Evolutionary conservation across 2,797 vertebrate genomes (phyloP).

Genomic region (Syndactyla subalaris): DNA sequence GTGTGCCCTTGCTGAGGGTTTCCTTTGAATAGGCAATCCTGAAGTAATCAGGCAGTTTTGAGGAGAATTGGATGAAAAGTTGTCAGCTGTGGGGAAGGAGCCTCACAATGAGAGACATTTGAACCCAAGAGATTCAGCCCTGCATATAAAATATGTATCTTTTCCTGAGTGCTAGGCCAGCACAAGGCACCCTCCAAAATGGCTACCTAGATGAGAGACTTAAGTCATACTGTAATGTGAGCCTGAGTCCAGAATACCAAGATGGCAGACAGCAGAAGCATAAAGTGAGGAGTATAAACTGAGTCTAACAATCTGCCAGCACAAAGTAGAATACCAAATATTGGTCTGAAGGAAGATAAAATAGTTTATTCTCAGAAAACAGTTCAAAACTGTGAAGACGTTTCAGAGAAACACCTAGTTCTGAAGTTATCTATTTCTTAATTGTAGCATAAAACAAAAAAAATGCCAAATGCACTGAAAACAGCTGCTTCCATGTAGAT

Average conservation of each 20-base stretch:
- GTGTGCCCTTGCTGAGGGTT: background rate
- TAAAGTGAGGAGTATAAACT: background rate
- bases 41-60: background rate
- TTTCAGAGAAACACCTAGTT: background rate
- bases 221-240: background rate
- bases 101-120: background rate
- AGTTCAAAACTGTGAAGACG: background rate
- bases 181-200: background rate
- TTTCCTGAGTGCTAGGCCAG: background rate
- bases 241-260: background rate
- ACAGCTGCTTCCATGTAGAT: background rate
- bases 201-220: rapidly evolving
- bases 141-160: background rate
- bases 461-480: background rate
- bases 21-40: background rate
- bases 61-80: background rate
- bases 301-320: background rate
- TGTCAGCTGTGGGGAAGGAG: background rate
- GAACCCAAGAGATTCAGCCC: background rate
- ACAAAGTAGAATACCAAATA: background rate
- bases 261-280: background rate
- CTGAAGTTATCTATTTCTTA: background rate
- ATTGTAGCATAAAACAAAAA: background rate
- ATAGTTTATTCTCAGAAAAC: background rate
- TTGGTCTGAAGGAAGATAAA: background rate